Evolutionary conservation across 1,140 invertebrate genomes (phyloP).

Genomic region (Aphis gossypii): DNA sequence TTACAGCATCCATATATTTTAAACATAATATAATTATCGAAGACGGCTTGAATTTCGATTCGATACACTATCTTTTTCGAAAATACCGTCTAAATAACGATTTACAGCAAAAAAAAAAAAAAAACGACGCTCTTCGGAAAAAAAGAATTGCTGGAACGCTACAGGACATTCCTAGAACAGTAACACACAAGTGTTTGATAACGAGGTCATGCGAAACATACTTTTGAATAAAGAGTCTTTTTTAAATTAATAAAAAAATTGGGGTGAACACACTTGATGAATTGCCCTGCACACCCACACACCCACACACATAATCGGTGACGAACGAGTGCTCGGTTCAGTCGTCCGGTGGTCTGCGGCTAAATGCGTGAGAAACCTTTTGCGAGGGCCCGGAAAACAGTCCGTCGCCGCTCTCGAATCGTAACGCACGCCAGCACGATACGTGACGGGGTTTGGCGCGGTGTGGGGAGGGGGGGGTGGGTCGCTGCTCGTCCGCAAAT

Average conservation of each 20-base stretch:
- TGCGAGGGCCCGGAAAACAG: background rate
- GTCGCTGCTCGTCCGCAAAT: slow-evolving; percentile 1
- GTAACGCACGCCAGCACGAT: background rate
- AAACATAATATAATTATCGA: too few relatives aligned
- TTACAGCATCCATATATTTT: background rate
- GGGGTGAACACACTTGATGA: background rate
- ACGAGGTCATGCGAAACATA: background rate
- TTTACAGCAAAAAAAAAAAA: background rate
- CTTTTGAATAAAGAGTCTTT: background rate
- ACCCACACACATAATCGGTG: too few relatives aligned
- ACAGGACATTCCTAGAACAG: background rate
- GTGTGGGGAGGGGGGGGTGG: too few relatives aligned
- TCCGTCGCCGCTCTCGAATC: background rate
- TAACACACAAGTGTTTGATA: background rate
- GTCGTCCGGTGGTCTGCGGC: background rate
- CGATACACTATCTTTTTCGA: background rate
- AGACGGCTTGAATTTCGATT: background rate
- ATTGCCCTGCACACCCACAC: background rate
- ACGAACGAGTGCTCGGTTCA: background rate
- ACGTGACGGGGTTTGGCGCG: too few relatives aligned
- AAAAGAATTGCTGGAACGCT: background rate
- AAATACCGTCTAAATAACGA: background rate
- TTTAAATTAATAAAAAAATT: background rate
- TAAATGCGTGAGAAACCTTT: slow-evolving; percentile 30
- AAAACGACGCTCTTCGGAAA: background rate